A percentile compares a stretch with the other conserved stretches of the same genome.
Evolutionary conservation across 2,113 vertebrate species (phyloP).

Genomic region (Sinocyclocheilus maitianheensis): DNA sequence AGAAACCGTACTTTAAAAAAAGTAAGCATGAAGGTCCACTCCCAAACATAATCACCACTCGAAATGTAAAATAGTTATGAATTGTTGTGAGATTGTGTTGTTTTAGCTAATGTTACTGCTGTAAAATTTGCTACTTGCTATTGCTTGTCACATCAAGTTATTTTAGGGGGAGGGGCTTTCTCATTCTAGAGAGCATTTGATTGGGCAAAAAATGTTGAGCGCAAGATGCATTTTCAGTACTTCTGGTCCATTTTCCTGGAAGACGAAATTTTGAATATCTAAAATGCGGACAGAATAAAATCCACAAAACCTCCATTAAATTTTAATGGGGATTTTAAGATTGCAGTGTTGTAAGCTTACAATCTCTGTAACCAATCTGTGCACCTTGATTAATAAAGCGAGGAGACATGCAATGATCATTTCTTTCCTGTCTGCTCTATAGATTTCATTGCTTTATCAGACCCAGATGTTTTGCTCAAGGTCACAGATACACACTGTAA

Average conservation of each 20-base stretch:
- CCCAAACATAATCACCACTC: too few species aligned
- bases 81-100: too few species aligned
- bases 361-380: neutral
- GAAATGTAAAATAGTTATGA: too few species aligned
- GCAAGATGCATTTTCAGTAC: neutral
- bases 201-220: neutral
- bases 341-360: neutral
- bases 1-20: too few species aligned
- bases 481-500: neutral
- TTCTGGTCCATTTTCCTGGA: neutral
- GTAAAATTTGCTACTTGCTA: too few species aligned
- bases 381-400: neutral
- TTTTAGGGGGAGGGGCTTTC: neutral
- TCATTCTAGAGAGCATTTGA: too few species aligned
- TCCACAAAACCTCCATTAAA: neutral
- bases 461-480: slow-evolving; percentile 22
- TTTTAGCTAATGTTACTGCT: too few species aligned
- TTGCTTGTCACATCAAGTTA: neutral
- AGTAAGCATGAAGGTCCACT: too few species aligned
- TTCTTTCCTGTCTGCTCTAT: neutral
- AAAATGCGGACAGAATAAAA: neutral
- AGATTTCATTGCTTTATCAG: neutral
- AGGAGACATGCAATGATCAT: neutral
- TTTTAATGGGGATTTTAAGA: neutral
- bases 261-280: neutral